phyloP scores from a whole-genome alignment of 1,140 invertebrate species.

The Formica selysi region DNA sequence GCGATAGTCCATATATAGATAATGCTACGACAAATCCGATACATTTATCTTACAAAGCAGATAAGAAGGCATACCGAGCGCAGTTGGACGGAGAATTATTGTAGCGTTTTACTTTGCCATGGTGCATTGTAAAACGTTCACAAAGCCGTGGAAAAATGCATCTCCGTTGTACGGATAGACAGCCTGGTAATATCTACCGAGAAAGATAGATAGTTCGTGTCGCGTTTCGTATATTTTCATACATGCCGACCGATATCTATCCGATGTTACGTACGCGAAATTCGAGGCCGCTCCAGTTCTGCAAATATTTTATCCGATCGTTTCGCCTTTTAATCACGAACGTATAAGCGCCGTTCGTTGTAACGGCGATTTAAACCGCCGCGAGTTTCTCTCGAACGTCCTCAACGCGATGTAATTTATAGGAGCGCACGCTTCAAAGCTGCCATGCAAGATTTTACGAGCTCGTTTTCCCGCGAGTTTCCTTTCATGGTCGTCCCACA shows the following conservation, averaged over 20 bases:
- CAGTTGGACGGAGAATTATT: slow-evolving; percentile 51
- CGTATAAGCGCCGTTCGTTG: slow-evolving; percentile 12
- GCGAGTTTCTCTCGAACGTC: slow-evolving; percentile 40
- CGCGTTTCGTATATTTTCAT: slow-evolving; percentile 27
- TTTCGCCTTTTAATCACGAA: slow-evolving; percentile 21
- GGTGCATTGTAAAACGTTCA: slow-evolving; percentile 26
- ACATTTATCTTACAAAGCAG: slow-evolving; percentile 50
- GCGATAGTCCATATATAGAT: not conserved
- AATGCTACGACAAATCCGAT: slow-evolving; percentile 48
- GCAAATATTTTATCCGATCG: slow-evolving; percentile 34
- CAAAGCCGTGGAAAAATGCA: slow-evolving; percentile 54
- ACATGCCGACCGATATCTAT: slow-evolving; percentile 19
- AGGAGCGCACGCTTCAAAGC: slow-evolving; percentile 10
- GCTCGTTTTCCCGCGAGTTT: slow-evolving; percentile 66
- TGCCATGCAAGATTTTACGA: slow-evolving; percentile 59
- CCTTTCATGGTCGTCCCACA: slow-evolving; percentile 29
- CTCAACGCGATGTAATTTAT: slow-evolving; percentile 60
- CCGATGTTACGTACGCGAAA: slow-evolving; percentile 8
- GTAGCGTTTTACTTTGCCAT: slow-evolving; percentile 27
- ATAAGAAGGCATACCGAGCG: slow-evolving; percentile 45
- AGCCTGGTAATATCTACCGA: slow-evolving; percentile 39
- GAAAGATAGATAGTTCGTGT: slow-evolving; percentile 36
- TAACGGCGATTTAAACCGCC: slow-evolving; percentile 11
- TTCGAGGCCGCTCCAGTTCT: slow-evolving; percentile 21
- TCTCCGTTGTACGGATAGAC: slow-evolving; percentile 33